These are phyloP conservation scores for Muscicapa striata DNA, from an alignment of 2,797 vertebrate species.

Conservation along the genomic window DNA sequence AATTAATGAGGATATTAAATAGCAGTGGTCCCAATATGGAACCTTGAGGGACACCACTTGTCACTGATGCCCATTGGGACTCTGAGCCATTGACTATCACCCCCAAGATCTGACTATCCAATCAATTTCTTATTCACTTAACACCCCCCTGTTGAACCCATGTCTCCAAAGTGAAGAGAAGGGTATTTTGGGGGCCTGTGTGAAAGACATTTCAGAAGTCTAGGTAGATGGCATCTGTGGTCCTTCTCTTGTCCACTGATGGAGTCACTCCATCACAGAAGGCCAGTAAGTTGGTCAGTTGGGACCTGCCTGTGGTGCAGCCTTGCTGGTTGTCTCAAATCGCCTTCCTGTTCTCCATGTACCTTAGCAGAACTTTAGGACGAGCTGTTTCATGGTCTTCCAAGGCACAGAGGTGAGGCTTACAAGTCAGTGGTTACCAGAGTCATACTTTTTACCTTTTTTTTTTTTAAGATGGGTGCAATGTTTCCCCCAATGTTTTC, in stretches of 20 bases:
- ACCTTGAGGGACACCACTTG: background rate
- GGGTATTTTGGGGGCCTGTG: too few species aligned
- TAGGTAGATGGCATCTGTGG: too few species aligned
- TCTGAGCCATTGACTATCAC: background rate
- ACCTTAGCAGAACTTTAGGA: background rate
- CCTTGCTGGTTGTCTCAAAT: background rate
- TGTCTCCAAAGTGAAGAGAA: background rate
- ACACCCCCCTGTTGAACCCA: fast-evolving
- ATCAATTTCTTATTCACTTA: background rate
- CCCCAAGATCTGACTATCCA: background rate
- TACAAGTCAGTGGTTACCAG: background rate
- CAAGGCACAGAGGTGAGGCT: background rate
- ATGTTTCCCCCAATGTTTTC: background rate
- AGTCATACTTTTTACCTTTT: background rate
- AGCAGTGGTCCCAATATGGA: fast-evolving
- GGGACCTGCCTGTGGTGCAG: background rate
- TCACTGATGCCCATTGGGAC: background rate
- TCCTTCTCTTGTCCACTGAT: background rate
- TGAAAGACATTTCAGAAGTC: background rate
- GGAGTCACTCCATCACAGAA: background rate
- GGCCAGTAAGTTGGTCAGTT: background rate
- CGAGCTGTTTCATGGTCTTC: background rate
- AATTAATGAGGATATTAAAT: background rate
- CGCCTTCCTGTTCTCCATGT: background rate
- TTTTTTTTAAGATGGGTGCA: background rate